These are phyloP conservation scores for Amphipyra berbera DNA, from an alignment of 2,888 invertebrate genomes.

Conservation along the genomic window DNA sequence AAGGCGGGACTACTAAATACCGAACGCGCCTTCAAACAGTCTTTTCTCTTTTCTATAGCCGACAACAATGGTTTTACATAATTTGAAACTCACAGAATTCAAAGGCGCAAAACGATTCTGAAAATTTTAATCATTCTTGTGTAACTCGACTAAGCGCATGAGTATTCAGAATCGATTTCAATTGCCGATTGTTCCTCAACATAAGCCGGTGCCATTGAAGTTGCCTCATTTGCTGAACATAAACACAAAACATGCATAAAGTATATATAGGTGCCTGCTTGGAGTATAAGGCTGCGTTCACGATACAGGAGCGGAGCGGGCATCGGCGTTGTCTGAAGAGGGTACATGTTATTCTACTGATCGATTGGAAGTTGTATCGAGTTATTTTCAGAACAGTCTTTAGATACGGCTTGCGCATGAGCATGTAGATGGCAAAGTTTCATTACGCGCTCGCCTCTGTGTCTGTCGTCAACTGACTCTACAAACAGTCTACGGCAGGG, in stretches of 20 bases:
- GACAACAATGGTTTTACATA: not conserved
- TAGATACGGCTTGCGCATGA: too few relatives aligned
- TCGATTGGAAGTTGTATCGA: too few relatives aligned
- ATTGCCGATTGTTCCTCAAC: slow-evolving; percentile 37
- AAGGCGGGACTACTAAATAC: too few relatives aligned
- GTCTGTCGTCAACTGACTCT: too few relatives aligned
- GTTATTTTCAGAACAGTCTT: too few relatives aligned
- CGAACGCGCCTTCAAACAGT: too few relatives aligned
- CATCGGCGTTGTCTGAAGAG: not conserved
- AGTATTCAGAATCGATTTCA: slow-evolving; percentile 37
- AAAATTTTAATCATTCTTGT: slow-evolving; percentile 6
- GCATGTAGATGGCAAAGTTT: too few relatives aligned
- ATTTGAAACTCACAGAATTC: not conserved
- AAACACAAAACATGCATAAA: slow-evolving; percentile 35
- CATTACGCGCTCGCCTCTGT: too few relatives aligned
- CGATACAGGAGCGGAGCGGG: not conserved
- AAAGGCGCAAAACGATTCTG: not conserved
- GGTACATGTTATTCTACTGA: too few relatives aligned
- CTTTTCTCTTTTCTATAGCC: too few relatives aligned
- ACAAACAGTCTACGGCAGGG: too few relatives aligned
- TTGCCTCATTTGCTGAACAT: slow-evolving; percentile 29
- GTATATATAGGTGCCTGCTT: not conserved
- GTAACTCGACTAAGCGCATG: slow-evolving; percentile 22
- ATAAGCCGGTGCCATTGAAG: slow-evolving; percentile 16
- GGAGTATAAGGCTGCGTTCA: not conserved